Base-by-base conservation (phyloP, 2,888 invertebrate species). In the Macrophya annulata region DNA sequence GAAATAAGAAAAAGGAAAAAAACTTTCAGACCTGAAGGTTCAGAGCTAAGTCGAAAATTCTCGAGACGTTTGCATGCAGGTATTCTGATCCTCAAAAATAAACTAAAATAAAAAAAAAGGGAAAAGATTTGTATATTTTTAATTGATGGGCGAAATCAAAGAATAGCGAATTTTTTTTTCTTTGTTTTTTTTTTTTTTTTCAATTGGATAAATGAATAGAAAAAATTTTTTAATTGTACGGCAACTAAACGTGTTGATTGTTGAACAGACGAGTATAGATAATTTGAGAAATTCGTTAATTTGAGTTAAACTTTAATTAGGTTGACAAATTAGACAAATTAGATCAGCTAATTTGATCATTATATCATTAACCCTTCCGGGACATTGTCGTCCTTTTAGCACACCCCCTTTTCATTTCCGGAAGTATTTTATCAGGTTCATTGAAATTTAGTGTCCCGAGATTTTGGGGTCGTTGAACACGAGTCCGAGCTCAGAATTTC, bases 1-100 rank as follows among this genome's bases (percentile, higher is more conserved):
- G 48, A 72, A 77, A 45, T 40, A 85, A 45, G 48, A 15, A 83
- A 43, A 84, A 9, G 21, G 59, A 76, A 9, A 25, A 86, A 45
- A 79, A 71, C 77, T 76, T 84, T 68, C 51, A 25, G 43, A 74
- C 37, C 62, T 31, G 17, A 40, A 17, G 40, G 17, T 37, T 40
- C 31, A 48, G 17, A 25, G 15, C n/a, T n/a, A 37, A 10, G 43
- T n/a, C 15, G 4, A 71, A 5, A 71, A 71, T 71, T 31, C 31
- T 71, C n/a, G 8, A 40, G 40, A 71, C 17, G 5, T 68, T 37
- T 15, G 3, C 68, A 10, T 31, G 4, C 1, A 31, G 31, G 10
- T 15, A 10, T 31, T 3, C 1, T 4, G 15, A 15, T 31, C 31
- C 68, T 31, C 4, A 31, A 68, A n/a, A n/a, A 12, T 48, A 12